phyloP scores from a whole-genome alignment of 2,797 vertebrate genomes.

The Glossophaga mutica region DNA sequence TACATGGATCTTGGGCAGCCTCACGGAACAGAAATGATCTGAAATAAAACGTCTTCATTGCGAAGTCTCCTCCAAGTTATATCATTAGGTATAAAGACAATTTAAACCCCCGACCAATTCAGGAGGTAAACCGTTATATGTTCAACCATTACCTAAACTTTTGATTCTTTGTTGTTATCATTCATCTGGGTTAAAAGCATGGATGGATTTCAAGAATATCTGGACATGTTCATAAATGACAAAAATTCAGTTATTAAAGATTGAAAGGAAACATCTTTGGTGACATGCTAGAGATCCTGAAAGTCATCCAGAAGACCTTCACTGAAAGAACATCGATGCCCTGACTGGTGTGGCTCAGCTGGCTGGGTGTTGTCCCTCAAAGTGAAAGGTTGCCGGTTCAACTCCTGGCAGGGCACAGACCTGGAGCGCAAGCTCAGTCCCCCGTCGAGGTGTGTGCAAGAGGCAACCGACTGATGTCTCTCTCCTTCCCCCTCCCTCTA shows the following conservation, averaged over 20 bases:
- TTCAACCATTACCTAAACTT: neutral
- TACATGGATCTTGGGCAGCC: neutral
- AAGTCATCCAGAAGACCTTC: neutral
- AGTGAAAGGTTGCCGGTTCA: neutral
- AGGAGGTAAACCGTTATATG: neutral
- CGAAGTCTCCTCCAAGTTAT: neutral
- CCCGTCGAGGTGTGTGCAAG: no score
- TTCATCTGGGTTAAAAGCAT: neutral
- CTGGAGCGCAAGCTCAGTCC: neutral
- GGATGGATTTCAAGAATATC: neutral
- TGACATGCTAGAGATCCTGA: neutral
- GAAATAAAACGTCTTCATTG: constrained; percentile 28
- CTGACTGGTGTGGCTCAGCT: neutral
- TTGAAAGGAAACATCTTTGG: neutral
- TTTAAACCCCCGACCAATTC: neutral
- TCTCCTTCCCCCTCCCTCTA: neutral
- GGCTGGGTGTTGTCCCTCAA: no score
- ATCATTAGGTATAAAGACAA: constrained; percentile 12
- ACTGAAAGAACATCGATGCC: neutral
- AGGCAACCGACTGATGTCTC: neutral
- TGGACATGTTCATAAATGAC: constrained; percentile 19
- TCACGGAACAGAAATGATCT: neutral
- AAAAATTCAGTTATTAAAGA: constrained; percentile 12
- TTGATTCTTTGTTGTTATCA: neutral
- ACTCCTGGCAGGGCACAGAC: no score